Evolutionary conservation across 1,140 invertebrate genomes (phyloP), one percentile per base, ranked within the genome.

Genomic region (Ceratina australensis): DNA sequence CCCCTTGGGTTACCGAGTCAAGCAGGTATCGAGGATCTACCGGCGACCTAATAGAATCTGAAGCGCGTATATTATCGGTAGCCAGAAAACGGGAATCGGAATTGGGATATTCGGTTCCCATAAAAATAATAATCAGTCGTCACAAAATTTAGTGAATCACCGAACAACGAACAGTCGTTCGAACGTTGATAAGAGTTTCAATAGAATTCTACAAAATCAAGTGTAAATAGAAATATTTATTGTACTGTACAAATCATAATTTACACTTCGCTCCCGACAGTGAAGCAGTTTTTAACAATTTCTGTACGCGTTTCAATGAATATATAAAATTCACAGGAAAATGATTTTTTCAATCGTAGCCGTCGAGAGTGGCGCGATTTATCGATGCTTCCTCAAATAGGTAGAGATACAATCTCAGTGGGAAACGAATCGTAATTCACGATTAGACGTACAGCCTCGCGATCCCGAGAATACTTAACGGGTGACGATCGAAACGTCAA

Each of bases 1-100:
- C 86, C 81, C 33, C 81, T 84, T 86, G 79, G 83, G 85, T 86
- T 82, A 83, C 75, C 69, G 86, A 85, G 78, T 71, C 78, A 86
- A 83, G 81, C 87, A 87, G 86, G 80, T 86, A 85, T 86, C 80
- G 87, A 79, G 78, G 60, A 84, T 77, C 60, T 83, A 72, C 75
- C 67, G 82, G 71, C 76, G 78, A 79, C 72, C 61, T 82, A 72
- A 77, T 78, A 72, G 76, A 78, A 72, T 65, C 60, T 64, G 69
- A 78, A 57, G 82, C 33, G 76, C 61, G 80, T 78, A 72, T 79
- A 83, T 83, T 78, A 79, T 83, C 82, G 72, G 82, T 83, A 83
- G 82, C 82, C 80, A 72, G 49, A 61, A 73, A 79, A 75, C 76
- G 24, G 76, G 76, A 78, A 72, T 72, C 69, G 18, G 76, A 72